Conservation (phyloP, 2,113 vertebrate genomes). For the Pelmatolapia mariae region DNA sequence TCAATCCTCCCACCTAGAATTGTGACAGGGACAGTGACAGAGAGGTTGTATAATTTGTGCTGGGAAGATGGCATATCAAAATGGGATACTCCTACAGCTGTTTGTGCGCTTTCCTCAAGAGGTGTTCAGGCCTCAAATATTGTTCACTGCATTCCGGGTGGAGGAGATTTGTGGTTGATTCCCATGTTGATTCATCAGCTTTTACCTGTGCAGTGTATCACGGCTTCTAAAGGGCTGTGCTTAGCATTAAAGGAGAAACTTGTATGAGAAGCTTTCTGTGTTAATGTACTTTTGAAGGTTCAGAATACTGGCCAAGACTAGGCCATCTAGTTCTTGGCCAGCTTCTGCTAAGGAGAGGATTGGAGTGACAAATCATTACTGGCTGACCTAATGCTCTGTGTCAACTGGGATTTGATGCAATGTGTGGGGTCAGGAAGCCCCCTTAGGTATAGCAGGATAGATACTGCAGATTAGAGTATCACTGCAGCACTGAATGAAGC, state of each 20-base stretch:
- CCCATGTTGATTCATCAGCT: constrained; percentile 13
- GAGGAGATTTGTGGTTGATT: constrained; percentile 13
- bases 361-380: not conserved
- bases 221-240: not conserved
- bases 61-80: constrained; percentile 20
- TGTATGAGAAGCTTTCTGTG: not conserved
- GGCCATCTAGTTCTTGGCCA: not conserved
- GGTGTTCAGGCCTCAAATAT: not conserved
- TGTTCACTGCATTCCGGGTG: not conserved
- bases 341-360: not conserved
- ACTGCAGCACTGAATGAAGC: not conserved
- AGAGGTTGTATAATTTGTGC: constrained; percentile 37
- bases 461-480: not conserved
- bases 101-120: not conserved
- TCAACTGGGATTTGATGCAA: not conserved
- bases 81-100: constrained; percentile 16
- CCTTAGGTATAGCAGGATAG: not conserved
- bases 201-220: constrained; percentile 6
- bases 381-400: not conserved
- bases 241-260: not conserved
- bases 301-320: not conserved
- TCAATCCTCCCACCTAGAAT: constrained; percentile 10
- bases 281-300: not conserved
- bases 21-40: constrained; percentile 34
- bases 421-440: not conserved